A percentile compares a stretch with the other conserved stretches of the same genome.
Evolutionary conservation across 1,140 invertebrate genomes (phyloP).

Genomic region (Caenorhabditis elegans): DNA sequence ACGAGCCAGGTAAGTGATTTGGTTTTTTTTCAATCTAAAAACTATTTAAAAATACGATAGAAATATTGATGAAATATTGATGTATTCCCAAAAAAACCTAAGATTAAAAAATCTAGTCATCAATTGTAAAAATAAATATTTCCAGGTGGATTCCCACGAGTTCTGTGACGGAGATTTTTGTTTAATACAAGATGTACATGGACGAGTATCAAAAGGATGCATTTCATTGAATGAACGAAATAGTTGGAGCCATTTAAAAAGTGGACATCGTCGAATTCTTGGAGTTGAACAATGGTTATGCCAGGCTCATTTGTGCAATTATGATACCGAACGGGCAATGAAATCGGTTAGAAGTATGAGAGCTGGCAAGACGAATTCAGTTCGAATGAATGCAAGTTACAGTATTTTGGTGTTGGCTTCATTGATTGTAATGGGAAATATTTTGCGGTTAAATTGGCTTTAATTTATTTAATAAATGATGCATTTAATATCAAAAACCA

Average conservation of each 20-base stretch:
- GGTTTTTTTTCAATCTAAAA: too few relatives aligned
- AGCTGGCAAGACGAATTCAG: not conserved
- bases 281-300: slow-evolving; percentile 42
- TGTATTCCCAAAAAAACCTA: too few relatives aligned
- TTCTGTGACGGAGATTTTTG: slow-evolving; percentile 43
- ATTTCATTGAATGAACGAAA: slow-evolving; percentile 41
- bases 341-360: slow-evolving; percentile 10
- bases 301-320: slow-evolving; percentile 39
- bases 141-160: slow-evolving; percentile 27
- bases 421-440: too few relatives aligned
- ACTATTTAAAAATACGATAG: too few relatives aligned
- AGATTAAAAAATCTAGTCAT: too few relatives aligned
- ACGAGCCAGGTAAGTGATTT: slow-evolving; percentile 1
- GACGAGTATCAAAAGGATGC: slow-evolving; percentile 28
- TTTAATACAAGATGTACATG: slow-evolving; percentile 28
- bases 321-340: slow-evolving; percentile 12
- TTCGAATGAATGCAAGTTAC: not conserved
- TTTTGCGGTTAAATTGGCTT: too few relatives aligned
- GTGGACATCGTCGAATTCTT: slow-evolving; percentile 26
- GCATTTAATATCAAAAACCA: too few relatives aligned
- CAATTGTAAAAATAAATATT: too few relatives aligned
- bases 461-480: too few relatives aligned
- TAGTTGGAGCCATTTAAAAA: slow-evolving; percentile 38
- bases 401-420: not conserved
- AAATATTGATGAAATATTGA: too few relatives aligned